Evolutionary conservation across 2,888 invertebrate genomes (phyloP), one percentile per base, ranked within the genome.

Genomic region (Drosophila differens): DNA sequence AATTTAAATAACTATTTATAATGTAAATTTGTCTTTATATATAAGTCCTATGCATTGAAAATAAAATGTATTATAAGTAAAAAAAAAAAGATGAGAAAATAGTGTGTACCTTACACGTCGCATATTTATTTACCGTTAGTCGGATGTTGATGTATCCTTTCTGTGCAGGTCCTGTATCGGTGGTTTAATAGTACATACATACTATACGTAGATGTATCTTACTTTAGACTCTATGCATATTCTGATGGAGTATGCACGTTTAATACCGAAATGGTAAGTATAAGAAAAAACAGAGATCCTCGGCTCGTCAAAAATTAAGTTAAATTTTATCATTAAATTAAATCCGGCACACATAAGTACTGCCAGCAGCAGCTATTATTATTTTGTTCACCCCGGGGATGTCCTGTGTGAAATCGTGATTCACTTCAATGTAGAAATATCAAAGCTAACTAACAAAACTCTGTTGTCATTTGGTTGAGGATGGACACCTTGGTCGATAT

Each of bases 121-220:
- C 53, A 41, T 22, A 25, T 28, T 14, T 37, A 28, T 32, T 47
- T 64, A 22, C 32, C 35, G 30, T 37, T 55, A 57, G 12, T 55
- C 28, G 25, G 65, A 51, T 51, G 28, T 35, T 60, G 41, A 44
- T 64, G 30, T 52, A 41, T 52, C n/a, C 52, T 47, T 33, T 37
- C 3, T 67, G 28, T 63, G 47, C 65, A 55, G 71, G 61, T 49
- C 62, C 35, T 49, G 59, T 62, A 55, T 74, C 69, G 61, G 75
- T 74, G 74, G 68, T 61, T 57, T 33, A 60, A 73, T 57, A 60
- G 44, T 60, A 59, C 33, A 54, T 41, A 72, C 9, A 22, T 55
- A 44, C 51, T 59, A 33, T 37, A 69, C 53, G 58, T 37, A 71
- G 58, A 58, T 39, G 19, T 62, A 53, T 47, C 33, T 57, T 60